Evolutionary conservation across 1,140 invertebrate genomes (phyloP).

Genomic region (Danaus melanippus): DNA sequence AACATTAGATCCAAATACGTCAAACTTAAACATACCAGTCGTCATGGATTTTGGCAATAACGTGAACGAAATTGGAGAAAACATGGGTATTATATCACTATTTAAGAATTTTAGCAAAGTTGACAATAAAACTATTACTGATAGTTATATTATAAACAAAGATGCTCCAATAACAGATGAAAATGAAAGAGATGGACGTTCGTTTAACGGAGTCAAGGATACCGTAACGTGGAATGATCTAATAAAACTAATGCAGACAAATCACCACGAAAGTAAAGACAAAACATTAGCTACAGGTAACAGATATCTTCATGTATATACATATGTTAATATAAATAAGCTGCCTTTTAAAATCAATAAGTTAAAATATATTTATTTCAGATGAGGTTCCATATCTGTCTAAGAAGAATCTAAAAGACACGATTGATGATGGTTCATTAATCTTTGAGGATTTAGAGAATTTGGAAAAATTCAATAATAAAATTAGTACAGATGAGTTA

Average conservation of each 20-base stretch:
- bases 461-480: conserved; percentile 55
- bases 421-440: conserved; percentile 47
- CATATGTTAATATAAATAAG: background rate
- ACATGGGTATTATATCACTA: conserved; percentile 74
- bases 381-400: conserved; percentile 20
- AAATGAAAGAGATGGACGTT: conserved; percentile 37
- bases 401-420: conserved; percentile 36
- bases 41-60: conserved; percentile 65
- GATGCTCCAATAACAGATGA: conserved; percentile 20
- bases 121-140: conserved; percentile 9
- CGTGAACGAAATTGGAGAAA: conserved; percentile 70
- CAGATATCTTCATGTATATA: conserved; percentile 5
- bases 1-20: conserved; percentile 33
- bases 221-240: conserved; percentile 52
- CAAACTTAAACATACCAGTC: conserved; percentile 47
- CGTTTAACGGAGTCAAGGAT: conserved; percentile 33
- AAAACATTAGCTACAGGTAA: conserved; percentile 19
- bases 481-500: conserved; percentile 52
- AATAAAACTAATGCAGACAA: conserved; percentile 40
- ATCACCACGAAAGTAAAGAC: conserved; percentile 22
- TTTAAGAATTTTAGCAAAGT: conserved; percentile 71
- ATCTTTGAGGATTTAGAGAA: conserved; percentile 55
- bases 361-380: conserved; percentile 22
- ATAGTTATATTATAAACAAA: conserved; percentile 59
- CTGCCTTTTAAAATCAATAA: background rate